phyloP scores from a whole-genome alignment of 2,113 vertebrate species.

The Coracopsis vasa region DNA sequence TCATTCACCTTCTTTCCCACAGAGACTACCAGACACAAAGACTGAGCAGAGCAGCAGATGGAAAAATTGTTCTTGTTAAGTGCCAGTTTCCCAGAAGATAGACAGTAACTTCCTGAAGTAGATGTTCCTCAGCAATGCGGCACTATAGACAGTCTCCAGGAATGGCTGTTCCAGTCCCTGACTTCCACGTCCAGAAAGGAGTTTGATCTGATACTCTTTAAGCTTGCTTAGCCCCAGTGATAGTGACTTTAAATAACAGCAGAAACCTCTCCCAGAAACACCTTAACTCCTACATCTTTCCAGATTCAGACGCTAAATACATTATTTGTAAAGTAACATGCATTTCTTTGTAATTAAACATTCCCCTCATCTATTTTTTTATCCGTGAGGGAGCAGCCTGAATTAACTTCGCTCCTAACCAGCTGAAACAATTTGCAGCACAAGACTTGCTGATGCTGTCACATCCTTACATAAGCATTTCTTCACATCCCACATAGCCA shows the following conservation, averaged over 20 bases:
- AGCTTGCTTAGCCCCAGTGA: neutral
- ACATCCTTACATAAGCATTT: slow-evolving; percentile 49
- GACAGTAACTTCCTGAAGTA: neutral
- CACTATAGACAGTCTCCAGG: neutral
- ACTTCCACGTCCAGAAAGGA: neutral
- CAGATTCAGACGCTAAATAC: neutral
- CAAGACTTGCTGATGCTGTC: slow-evolving; percentile 29
- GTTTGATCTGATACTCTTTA: neutral
- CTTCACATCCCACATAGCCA: slow-evolving; percentile 52
- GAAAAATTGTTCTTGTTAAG: neutral
- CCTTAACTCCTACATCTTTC: neutral
- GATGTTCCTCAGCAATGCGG: neutral
- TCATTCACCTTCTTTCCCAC: neutral
- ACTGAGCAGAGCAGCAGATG: neutral
- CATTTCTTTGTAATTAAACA: neutral
- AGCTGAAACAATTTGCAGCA: slow-evolving; percentile 31
- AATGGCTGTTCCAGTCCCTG: neutral
- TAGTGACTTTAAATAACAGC: neutral
- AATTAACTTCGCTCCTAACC: neutral
- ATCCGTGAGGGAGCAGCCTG: neutral
- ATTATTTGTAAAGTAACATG: neutral
- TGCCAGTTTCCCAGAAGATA: neutral
- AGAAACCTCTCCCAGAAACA: neutral
- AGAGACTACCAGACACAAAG: neutral
- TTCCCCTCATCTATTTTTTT: neutral